phyloP scores from a whole-genome alignment of 2,113 vertebrate genomes.

The Austrofundulus limnaeus region DNA sequence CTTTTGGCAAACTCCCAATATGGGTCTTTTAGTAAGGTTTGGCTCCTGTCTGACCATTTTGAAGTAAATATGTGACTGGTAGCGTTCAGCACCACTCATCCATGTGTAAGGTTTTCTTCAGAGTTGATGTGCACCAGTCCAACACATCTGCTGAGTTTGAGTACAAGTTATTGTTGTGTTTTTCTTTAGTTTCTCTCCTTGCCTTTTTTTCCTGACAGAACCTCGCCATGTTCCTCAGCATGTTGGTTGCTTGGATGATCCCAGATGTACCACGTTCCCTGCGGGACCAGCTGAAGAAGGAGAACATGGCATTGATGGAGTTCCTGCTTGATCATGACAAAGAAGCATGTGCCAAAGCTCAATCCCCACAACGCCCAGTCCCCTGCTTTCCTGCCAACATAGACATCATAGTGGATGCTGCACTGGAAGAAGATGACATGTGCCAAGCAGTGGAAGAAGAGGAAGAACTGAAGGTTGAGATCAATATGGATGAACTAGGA shows the following conservation, averaged over 20 bases:
- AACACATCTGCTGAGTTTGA: too few species aligned
- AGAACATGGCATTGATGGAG: constrained; percentile 89
- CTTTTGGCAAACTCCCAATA: background rate
- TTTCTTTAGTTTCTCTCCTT: background rate
- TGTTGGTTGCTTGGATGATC: constrained; percentile 96
- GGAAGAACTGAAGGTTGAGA: constrained; percentile 32
- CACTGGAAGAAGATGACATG: constrained; percentile 43
- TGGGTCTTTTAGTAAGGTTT: background rate
- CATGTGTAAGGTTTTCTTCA: background rate
- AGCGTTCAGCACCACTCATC: background rate
- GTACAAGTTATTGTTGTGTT: background rate
- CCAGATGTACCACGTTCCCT: constrained; percentile 93
- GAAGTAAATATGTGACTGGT: background rate
- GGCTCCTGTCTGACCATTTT: background rate
- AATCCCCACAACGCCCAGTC: constrained; percentile 8
- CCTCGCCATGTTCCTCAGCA: constrained; percentile 95
- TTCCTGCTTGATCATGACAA: constrained; percentile 91
- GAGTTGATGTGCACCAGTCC: too few species aligned
- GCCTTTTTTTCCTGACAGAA: constrained; percentile 79
- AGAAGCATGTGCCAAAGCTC: constrained; percentile 69
- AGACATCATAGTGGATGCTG: constrained; percentile 63
- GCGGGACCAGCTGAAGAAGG: constrained; percentile 92
- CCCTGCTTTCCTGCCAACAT: constrained; percentile 35
- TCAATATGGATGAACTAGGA: constrained; percentile 20
- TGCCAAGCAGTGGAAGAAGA: constrained; percentile 30